Conservation (phyloP, 2,113 vertebrate species). For the Alexandromys fortis region DNA sequence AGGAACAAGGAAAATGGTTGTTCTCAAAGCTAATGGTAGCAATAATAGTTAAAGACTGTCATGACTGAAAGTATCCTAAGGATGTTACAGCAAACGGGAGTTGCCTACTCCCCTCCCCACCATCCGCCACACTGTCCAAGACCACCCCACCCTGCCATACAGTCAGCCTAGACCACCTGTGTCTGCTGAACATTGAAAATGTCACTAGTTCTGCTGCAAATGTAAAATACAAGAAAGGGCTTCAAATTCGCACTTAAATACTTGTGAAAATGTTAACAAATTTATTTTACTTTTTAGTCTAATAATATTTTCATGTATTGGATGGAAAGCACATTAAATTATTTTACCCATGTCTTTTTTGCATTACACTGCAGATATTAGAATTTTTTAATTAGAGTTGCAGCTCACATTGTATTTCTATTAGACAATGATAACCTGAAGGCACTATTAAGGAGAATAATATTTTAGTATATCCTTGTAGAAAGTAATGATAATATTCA, state of each 20-base stretch:
- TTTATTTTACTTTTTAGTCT: not conserved
- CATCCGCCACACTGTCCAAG: not conserved
- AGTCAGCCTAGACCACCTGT: not conserved
- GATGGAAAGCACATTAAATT: not conserved
- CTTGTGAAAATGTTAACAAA: not conserved
- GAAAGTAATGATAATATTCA: not conserved
- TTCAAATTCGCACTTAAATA: not conserved
- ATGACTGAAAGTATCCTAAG: not conserved
- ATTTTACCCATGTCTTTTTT: not conserved
- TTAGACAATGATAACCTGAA: not conserved
- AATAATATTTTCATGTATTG: not conserved
- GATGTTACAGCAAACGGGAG: not conserved
- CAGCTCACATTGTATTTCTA: not conserved
- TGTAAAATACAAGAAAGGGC: not conserved
- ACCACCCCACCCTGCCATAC: fast-evolving
- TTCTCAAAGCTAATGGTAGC: not conserved
- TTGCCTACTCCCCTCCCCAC: no score
- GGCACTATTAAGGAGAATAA: not conserved
- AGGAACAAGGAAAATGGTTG: not conserved
- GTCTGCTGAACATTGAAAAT: not conserved
- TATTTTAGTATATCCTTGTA: not conserved
- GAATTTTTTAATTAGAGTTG: not conserved
- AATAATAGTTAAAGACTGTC: not conserved
- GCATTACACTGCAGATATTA: not conserved
- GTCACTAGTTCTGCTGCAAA: not conserved